Evolutionary conservation across 2,797 vertebrate species (phyloP), one percentile per base, ranked within the genome.

Genomic region (Lutjanus argentimaculatus): DNA sequence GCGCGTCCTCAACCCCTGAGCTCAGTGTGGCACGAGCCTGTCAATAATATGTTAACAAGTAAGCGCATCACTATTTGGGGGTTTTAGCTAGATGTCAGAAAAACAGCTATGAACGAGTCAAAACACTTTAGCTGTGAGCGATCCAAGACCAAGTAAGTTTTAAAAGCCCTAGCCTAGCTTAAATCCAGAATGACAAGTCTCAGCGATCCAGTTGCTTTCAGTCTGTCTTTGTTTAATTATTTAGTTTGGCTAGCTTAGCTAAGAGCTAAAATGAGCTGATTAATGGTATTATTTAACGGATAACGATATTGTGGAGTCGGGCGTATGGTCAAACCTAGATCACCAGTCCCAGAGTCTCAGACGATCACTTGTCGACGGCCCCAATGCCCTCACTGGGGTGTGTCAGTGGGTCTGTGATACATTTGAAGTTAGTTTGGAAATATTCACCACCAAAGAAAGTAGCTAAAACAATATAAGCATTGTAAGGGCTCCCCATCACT

Each of bases 141-240:
- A 9, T 0, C 8, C 22, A 57, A 85, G 43, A 19, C 48, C 2
- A 56, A 61, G 91, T 88, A 84, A 82, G 85, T 86, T 49, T 21
- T 2, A 22, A 36, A 30, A 14, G 22, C 4, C 8, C 1, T 1
- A 25, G 43, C 3, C 0, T 2, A 42, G 42, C 7, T 51, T 42
- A 45, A 21, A 0, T 16, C 8, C 2, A 1, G 13, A 22, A 16
- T 22, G 25, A 8, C 8, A 17, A 25, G 25, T 10, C 8, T 21
- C 3, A 16, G 14, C 45, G 8, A 6, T n/a, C 7, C 45, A 15
- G 45, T 1, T 53, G 13, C 16, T 3, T 30, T 12, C n/a, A 19
- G 2, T 48, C 4, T 11, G 1, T 13, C 4, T 14, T 42, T 49
- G 2, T 15, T 19, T 30, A 13, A 36, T 55, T 40, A 46, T 43